phyloP scores from a whole-genome alignment of 2,888 invertebrate species.

The Tipula confusa region DNA sequence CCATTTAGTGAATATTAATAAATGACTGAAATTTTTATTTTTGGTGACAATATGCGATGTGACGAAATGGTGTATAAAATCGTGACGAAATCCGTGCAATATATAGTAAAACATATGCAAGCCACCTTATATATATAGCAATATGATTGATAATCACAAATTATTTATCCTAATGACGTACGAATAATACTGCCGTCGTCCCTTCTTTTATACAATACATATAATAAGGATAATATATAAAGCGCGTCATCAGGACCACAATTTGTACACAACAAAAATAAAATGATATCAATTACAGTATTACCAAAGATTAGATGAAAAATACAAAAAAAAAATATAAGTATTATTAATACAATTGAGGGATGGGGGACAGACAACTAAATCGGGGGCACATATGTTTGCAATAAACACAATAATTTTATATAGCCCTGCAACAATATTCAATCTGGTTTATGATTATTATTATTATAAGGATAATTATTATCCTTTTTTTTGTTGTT shows the following conservation, averaged over 20 bases:
- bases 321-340: not conserved
- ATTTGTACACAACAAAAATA: not conserved
- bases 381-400: slow-evolving; percentile 17
- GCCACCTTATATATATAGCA: not conserved
- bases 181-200: not conserved
- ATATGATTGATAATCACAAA: slow-evolving; percentile 15
- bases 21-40: not conserved
- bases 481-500: not conserved
- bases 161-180: not conserved
- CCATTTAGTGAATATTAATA: not conserved
- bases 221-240: not conserved
- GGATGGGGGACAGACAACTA: not conserved
- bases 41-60: not conserved
- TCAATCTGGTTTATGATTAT: not conserved
- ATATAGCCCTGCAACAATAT: not conserved
- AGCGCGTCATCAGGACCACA: not conserved
- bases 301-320: slow-evolving; percentile 3
- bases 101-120: not conserved
- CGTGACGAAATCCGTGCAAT: not conserved
- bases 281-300: not conserved
- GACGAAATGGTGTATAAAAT: not conserved
- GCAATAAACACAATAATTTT: slow-evolving; percentile 16
- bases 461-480: not conserved
- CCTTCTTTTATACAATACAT: no score
- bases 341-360: slow-evolving; percentile 5